Evolutionary conservation across 1,140 invertebrate species (phyloP), one percentile per base, ranked within the genome.

Genomic region (Drosophila ananassae): DNA sequence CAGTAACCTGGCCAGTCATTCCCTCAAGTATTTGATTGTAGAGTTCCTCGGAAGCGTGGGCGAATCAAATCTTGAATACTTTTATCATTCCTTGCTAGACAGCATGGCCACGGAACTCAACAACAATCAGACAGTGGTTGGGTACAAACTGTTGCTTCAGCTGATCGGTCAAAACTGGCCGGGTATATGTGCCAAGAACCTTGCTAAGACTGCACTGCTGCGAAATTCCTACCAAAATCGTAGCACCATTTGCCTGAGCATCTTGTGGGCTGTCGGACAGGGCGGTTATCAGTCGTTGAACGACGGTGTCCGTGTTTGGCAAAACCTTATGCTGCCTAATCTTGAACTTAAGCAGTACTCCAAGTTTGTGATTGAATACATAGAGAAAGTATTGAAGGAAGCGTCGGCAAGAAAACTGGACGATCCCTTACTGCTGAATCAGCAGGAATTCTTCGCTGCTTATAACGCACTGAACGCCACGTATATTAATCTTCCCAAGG

Each of bases 191-290:
- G 80, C 93, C 2, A 91, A 92, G 2, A 95, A 95, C 73, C 91
- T 95, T 74, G 83, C 92, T 7, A 96, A 96, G 91, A 92, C 94
- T 57, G 92, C 93, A 0, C 93, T 92, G 50, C 89, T 96, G n/a
- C 93, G 94, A 44, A 96, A 94, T 62, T 96, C 95, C 2, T 96
- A 97, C 91, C 95, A 97, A 80, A 97, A 97, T 89, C 93, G 96
- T 44, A 95, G 95, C 62, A 93, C 94, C 13, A 95, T 97, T 75
- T 96, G 96, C 22, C 90, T 97, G 34, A 95, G 96, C 3, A 92
- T 97, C 9, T 90, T 97, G 1, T 97, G 96, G 96, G 95, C 94
- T 7, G 92, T 97, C 51, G 95, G 95, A 0, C 96, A 97, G 91
- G 95, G 94, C 52, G 96, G 96, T 0, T 92, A 93, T 47, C 94